phyloP scores from a whole-genome alignment of 1,140 invertebrate genomes.

The Scaptomyza graminum region DNA sequence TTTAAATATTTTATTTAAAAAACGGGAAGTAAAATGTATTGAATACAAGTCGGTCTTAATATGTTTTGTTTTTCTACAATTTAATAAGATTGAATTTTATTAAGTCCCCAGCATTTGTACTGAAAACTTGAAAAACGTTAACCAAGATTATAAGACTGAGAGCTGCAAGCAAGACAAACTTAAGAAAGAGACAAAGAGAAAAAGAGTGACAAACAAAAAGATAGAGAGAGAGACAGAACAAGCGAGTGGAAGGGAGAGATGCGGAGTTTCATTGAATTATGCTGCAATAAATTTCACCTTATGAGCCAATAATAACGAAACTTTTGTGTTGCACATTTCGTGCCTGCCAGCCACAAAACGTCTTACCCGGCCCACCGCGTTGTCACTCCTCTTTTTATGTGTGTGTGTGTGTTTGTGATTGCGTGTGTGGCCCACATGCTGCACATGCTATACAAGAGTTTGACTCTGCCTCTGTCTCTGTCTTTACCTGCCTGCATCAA shows the following conservation, averaged over 20 bases:
- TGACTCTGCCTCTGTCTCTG: conserved; percentile 42
- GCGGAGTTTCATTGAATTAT: conserved; percentile 62
- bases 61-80: no score
- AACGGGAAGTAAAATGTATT: no score
- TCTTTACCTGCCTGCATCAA: conserved; percentile 58
- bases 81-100: no score
- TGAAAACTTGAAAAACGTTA: not conserved
- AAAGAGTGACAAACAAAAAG: not conserved
- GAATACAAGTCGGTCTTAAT: no score
- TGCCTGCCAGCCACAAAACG: conserved; percentile 44
- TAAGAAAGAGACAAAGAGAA: not conserved
- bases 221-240: not conserved
- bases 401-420: not conserved
- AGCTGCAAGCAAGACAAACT: not conserved
- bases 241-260: conserved; percentile 1
- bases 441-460: conserved; percentile 4
- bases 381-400: no score
- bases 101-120: no score
- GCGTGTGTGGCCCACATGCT: conserved; percentile 6
- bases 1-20: no score
- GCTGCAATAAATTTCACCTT: conserved; percentile 80
- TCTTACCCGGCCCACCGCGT: not conserved
- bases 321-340: conserved; percentile 79
- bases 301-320: conserved; percentile 81
- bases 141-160: conserved; percentile 1